Percentiles rank a stretch among this genome's conserved stretches.
Evolutionary conservation across 2,797 vertebrate species (phyloP).

Genomic region (Vireo griseus): DNA sequence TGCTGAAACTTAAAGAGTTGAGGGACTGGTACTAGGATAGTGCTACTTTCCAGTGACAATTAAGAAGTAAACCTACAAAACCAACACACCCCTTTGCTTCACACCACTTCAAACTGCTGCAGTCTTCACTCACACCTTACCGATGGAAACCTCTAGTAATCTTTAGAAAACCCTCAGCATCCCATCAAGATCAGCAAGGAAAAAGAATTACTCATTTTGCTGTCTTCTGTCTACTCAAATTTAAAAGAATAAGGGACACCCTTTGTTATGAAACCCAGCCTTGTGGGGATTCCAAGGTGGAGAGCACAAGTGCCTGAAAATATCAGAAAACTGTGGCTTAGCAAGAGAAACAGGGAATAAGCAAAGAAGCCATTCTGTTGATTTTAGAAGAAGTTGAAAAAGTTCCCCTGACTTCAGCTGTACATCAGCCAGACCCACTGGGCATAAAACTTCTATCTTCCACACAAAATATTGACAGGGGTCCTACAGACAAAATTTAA

Average conservation of each 20-base stretch:
- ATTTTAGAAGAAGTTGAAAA: constrained; percentile 21
- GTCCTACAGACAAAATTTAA: constrained; percentile 6
- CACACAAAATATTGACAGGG: background rate
- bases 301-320: background rate
- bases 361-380: background rate
- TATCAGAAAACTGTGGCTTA: constrained; percentile 14
- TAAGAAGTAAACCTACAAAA: background rate
- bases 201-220: background rate
- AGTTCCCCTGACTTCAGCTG: constrained; percentile 38
- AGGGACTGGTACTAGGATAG: background rate
- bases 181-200: background rate
- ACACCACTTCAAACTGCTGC: background rate
- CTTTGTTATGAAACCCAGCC: background rate
- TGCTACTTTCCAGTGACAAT: background rate
- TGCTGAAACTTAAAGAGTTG: background rate
- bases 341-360: constrained; percentile 1
- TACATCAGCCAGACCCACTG: background rate
- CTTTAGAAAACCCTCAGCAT: background rate
- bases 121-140: background rate
- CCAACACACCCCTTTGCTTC: background rate
- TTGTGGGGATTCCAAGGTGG: background rate
- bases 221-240: background rate
- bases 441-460: constrained; percentile 11
- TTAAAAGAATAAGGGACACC: background rate
- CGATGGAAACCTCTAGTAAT: background rate